Evolutionary conservation across 2,797 vertebrate species (phyloP).

Genomic region (Coregonus ussuriensis): DNA sequence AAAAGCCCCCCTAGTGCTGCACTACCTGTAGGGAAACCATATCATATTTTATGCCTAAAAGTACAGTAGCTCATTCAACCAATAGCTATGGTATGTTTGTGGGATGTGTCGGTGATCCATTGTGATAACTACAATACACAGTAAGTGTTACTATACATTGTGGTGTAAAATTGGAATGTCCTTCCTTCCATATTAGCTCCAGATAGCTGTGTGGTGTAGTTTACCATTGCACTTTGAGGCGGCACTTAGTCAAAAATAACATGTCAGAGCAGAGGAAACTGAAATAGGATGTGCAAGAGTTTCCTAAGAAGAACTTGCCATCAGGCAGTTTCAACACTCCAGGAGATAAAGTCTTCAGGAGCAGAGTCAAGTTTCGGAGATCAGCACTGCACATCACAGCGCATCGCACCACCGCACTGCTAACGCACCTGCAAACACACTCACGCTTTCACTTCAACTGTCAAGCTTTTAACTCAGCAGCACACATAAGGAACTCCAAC

Average conservation of each 20-base stretch:
- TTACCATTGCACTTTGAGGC: slow-evolving; percentile 30
- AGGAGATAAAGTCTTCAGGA: slow-evolving; percentile 82
- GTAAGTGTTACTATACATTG: background rate
- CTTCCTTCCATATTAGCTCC: slow-evolving; percentile 34
- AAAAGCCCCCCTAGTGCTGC: background rate
- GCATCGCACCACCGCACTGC: slow-evolving; percentile 50
- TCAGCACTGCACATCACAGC: slow-evolving; percentile 56
- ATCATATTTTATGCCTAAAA: too few relatives aligned
- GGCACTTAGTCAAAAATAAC: slow-evolving; percentile 48
- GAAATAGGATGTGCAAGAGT: slow-evolving; percentile 86
- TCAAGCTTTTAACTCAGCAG: slow-evolving; percentile 6
- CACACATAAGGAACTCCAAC: background rate
- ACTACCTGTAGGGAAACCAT: background rate
- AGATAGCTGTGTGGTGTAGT: slow-evolving; percentile 61
- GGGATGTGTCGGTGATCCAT: too few relatives aligned
- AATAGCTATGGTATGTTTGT: too few relatives aligned
- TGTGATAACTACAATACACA: background rate
- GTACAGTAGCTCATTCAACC: too few relatives aligned
- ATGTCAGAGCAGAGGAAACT: slow-evolving; percentile 79
- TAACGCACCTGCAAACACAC: slow-evolving; percentile 22
- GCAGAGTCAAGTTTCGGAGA: slow-evolving; percentile 58
- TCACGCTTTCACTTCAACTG: slow-evolving; percentile 7
- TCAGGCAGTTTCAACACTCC: slow-evolving; percentile 79
- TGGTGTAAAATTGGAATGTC: slow-evolving; percentile 7
- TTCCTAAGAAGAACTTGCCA: slow-evolving; percentile 82